Conservation (phyloP, 2,888 invertebrate species). For the Sinohyriopsis cumingii region DNA sequence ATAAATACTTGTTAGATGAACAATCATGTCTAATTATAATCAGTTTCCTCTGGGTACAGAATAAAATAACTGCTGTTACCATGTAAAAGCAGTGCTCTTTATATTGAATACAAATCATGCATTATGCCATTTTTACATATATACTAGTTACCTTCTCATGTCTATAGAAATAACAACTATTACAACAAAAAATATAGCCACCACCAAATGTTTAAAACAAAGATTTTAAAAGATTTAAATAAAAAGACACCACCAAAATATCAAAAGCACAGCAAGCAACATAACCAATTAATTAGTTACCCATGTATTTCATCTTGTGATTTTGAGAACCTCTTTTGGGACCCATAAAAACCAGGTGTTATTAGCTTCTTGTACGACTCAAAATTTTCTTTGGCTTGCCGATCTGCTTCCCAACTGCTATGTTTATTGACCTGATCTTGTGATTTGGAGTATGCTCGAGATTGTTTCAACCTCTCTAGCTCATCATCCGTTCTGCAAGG, state of each 20-base stretch:
- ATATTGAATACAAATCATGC: no score
- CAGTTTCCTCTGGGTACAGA: no score
- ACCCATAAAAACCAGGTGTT: constrained; percentile 60
- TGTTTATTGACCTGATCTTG: constrained; percentile 36
- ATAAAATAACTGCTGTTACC: no score
- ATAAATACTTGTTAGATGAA: no score
- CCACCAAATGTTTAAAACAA: no score
- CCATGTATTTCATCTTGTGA: constrained; percentile 46
- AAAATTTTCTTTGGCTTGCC: constrained; percentile 46
- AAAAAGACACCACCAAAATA: background rate
- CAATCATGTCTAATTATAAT: no score
- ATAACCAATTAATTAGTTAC: constrained; percentile 25
- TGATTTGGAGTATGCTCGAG: constrained; percentile 31
- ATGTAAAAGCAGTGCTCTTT: no score
- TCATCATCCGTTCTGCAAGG: constrained; percentile 55
- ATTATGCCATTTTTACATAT: no score
- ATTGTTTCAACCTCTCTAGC: constrained; percentile 33
- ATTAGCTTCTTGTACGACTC: constrained; percentile 62
- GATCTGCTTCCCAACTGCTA: constrained; percentile 29
- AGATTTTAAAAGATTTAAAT: background rate
- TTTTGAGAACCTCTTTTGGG: constrained; percentile 34
- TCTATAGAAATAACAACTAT: no score
- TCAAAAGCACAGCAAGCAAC: background rate
- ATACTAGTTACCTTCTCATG: no score
- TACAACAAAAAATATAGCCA: no score